Conservation (phyloP, 2,888 invertebrate genomes). For the Opisthograptis luteolata region DNA sequence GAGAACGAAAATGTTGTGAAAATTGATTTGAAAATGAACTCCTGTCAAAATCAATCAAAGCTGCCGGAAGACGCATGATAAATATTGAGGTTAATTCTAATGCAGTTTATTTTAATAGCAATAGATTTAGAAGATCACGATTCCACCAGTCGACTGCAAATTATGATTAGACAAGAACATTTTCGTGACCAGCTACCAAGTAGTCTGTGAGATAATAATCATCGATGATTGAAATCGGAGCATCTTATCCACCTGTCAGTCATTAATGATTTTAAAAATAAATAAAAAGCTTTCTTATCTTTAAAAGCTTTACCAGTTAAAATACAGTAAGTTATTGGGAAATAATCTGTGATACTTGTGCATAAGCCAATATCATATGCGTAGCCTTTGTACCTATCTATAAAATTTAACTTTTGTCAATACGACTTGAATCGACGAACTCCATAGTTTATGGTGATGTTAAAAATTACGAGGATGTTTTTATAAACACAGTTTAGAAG, state of each 20-base stretch:
- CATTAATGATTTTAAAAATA: conserved; percentile 7
- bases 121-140: conserved; percentile 24
- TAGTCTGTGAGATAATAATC: conserved; percentile 14
- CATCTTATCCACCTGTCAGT: conserved; percentile 19
- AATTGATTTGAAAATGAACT: neutral
- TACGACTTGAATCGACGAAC: too few species aligned
- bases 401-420: too few species aligned
- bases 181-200: conserved; percentile 31
- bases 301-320: too few species aligned
- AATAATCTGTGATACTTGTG: too few species aligned
- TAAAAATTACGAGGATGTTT: too few species aligned
- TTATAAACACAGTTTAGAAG: too few species aligned
- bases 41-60: neutral
- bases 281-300: conserved; percentile 2
- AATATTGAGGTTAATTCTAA: conserved; percentile 4
- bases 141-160: conserved; percentile 18
- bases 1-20: too few species aligned
- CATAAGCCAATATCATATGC: too few species aligned
- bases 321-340: too few species aligned
- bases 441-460: too few species aligned
- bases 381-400: too few species aligned
- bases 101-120: conserved; percentile 3
- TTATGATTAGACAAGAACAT: conserved; percentile 5
- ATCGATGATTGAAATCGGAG: conserved; percentile 21
- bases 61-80: conserved; percentile 12